Conservation (phyloP, 2,113 vertebrate species). For the Panthera leo region DNA sequence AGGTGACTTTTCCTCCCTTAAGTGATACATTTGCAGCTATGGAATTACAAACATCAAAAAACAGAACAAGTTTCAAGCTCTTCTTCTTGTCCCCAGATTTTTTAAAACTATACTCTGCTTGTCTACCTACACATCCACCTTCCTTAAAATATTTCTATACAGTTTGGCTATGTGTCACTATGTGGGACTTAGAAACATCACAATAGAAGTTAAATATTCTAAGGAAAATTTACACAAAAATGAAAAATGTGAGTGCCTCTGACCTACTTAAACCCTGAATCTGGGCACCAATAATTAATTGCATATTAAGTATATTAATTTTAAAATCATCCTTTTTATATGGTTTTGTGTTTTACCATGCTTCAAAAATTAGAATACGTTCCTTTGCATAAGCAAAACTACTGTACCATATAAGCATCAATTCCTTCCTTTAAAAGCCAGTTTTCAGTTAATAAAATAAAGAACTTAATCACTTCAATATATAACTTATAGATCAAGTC, state of each 20-base stretch:
- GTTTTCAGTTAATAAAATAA: constrained; percentile 51
- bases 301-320: constrained; percentile 39
- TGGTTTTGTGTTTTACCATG: not conserved
- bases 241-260: constrained; percentile 16
- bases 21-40: constrained; percentile 10
- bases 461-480: constrained; percentile 29
- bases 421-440: constrained; percentile 47
- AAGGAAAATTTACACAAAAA: constrained; percentile 36
- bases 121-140: not conserved
- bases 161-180: not conserved
- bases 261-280: not conserved
- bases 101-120: constrained; percentile 23
- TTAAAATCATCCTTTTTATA: constrained; percentile 29
- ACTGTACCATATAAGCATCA: not conserved
- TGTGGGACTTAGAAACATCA: not conserved
- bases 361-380: constrained; percentile 34
- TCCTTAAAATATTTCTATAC: constrained; percentile 24
- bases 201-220: not conserved
- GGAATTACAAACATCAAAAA: constrained; percentile 52
- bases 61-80: not conserved
- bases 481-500: not conserved
- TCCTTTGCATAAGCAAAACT: constrained; percentile 14
- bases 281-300: constrained; percentile 33
- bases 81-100: not conserved
- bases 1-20: constrained; percentile 29